Conservation (phyloP, 92 coral and sea anemone species). For the Palythoa caribaeorum region DNA sequence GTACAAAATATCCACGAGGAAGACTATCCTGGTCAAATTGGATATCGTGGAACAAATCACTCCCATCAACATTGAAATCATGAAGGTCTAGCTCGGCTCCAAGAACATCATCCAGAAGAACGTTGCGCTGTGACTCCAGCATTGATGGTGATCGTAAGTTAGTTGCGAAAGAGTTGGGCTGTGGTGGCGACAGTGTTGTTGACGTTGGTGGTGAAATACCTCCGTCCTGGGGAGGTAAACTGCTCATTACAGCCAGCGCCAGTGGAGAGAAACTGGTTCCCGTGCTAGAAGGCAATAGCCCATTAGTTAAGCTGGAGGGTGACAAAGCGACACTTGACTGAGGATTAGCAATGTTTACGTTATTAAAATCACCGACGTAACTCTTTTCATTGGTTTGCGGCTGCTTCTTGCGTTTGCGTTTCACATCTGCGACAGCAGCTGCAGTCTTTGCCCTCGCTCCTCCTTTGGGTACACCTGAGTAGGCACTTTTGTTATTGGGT, state of each 20-base stretch:
- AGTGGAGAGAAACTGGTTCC: constrained; percentile 84
- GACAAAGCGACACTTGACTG: constrained; percentile 65
- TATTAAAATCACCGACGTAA: too few relatives aligned
- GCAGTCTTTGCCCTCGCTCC: too few relatives aligned
- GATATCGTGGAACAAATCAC: too few relatives aligned
- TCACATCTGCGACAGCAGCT: constrained; percentile 60
- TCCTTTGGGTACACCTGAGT: constrained; percentile 53
- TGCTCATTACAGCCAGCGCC: constrained; percentile 66
- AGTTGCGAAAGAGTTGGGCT: neutral
- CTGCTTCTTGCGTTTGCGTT: constrained; percentile 67
- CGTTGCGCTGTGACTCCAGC: constrained; percentile 74
- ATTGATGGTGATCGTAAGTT: neutral
- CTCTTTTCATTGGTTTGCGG: too few relatives aligned
- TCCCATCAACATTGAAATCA: too few relatives aligned
- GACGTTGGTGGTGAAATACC: constrained; percentile 95
- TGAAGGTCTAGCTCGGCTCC: too few relatives aligned
- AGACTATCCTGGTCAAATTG: too few relatives aligned
- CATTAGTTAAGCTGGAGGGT: constrained; percentile 57
- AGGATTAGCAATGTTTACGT: constrained; percentile 54
- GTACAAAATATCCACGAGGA: constrained; percentile 60
- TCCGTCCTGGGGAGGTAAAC: constrained; percentile 84
- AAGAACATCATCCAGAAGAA: neutral
- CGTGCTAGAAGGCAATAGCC: constrained; percentile 72
- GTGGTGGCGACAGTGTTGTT: constrained; percentile 90
- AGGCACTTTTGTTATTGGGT: constrained; percentile 61